Conservation (phyloP, 2,888 invertebrate species). For the Lasius fuliginosus region DNA sequence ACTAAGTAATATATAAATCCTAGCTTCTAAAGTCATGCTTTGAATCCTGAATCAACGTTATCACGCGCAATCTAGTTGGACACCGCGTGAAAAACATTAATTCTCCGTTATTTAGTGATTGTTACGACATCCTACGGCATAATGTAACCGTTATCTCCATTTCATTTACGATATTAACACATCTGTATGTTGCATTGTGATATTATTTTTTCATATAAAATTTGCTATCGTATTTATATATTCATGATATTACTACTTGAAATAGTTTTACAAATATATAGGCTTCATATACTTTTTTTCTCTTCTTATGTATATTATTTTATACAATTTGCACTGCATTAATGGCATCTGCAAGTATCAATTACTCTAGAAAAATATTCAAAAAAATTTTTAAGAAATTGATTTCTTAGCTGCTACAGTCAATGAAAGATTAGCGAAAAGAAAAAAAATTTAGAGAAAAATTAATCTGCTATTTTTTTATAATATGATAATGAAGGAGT, state of each 20-base stretch:
- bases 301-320: not conserved
- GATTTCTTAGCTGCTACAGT: not conserved
- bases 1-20: conserved; percentile 29
- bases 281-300: not conserved
- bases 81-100: conserved; percentile 23
- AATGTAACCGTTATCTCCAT: conserved; percentile 2
- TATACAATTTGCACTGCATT: not conserved
- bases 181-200: not conserved
- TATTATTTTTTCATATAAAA: not conserved
- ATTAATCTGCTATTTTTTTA: not conserved
- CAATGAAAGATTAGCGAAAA: not conserved
- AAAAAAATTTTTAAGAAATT: not conserved
- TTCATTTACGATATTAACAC: not conserved
- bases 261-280: not conserved
- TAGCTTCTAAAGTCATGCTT: not conserved
- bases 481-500: not conserved
- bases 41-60: conserved; percentile 32
- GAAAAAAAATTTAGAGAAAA: not conserved
- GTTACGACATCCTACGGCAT: not conserved
- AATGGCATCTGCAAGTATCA: not conserved
- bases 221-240: not conserved
- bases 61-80: conserved; percentile 22
- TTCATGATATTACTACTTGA: not conserved
- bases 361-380: not conserved
- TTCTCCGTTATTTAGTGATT: conserved; percentile 21